Evolutionary conservation across 1,140 invertebrate species (phyloP).

Genomic region (Hylyphantes graminicola): DNA sequence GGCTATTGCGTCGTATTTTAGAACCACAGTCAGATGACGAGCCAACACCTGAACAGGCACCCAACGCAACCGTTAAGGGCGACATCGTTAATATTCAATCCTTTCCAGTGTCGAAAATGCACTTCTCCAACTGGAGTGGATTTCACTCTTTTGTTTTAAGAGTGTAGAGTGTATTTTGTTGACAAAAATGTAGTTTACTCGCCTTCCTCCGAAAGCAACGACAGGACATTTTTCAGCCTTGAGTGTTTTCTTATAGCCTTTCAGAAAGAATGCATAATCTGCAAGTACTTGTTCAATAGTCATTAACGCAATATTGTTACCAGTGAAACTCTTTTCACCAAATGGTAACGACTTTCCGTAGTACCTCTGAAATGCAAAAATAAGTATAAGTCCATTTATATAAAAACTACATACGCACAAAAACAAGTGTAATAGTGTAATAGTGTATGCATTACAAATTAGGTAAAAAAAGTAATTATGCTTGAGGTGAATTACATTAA

Average conservation of each 20-base stretch:
- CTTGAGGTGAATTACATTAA: too few species aligned
- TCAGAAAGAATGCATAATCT: conserved; percentile 69
- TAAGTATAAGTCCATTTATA: too few species aligned
- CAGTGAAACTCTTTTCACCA: conserved; percentile 66
- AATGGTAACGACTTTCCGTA: conserved; percentile 70
- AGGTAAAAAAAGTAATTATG: neutral
- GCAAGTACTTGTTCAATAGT: conserved; percentile 70
- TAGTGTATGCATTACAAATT: neutral
- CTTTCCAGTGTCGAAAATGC: too few species aligned
- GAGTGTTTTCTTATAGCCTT: conserved; percentile 63
- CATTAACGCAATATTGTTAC: conserved; percentile 66
- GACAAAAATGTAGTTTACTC: neutral
- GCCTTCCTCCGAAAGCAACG: conserved; percentile 69
- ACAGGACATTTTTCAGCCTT: conserved; percentile 66
- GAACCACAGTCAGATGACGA: too few species aligned
- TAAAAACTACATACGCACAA: too few species aligned
- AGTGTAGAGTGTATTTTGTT: neutral
- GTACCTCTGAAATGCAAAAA: conserved; percentile 65
- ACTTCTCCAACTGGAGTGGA: too few species aligned
- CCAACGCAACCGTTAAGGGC: too few species aligned
- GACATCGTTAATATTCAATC: too few species aligned
- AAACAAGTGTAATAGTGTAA: too few species aligned
- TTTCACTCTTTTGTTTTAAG: too few species aligned
- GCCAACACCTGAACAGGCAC: too few species aligned
- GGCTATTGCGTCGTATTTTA: too few species aligned